Evolutionary conservation across 1,140 invertebrate genomes (phyloP).

Genomic region (Chrysomallon squamiferum): DNA sequence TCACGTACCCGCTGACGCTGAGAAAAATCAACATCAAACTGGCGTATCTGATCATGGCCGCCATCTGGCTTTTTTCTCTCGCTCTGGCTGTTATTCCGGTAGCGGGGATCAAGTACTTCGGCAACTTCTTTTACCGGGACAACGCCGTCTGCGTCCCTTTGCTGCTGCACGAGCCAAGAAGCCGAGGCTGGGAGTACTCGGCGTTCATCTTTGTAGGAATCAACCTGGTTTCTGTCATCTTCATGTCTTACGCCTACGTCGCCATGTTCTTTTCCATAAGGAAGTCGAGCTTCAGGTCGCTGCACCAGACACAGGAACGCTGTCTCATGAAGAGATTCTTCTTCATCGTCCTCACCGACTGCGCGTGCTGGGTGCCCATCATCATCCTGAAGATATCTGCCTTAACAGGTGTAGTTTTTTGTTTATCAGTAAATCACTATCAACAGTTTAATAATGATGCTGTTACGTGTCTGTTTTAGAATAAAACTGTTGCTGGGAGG

Average conservation of each 20-base stretch:
- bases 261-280: conserved; percentile 72
- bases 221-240: conserved; percentile 63
- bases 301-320: conserved; percentile 67
- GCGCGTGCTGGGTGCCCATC: conserved; percentile 61
- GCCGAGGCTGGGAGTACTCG: conserved; percentile 63
- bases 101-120: conserved; percentile 69
- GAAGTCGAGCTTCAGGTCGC: conserved; percentile 70
- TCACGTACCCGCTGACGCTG: conserved; percentile 70
- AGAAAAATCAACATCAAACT: conserved; percentile 41
- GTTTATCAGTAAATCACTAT: background rate
- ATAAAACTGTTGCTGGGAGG: too few relatives aligned
- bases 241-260: conserved; percentile 59
- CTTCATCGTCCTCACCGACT: conserved; percentile 60
- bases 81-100: conserved; percentile 73
- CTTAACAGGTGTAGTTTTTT: conserved; percentile 25
- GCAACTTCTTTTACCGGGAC: conserved; percentile 54
- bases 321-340: conserved; percentile 50
- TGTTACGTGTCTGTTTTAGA: too few relatives aligned
- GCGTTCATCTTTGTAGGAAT: conserved; percentile 60
- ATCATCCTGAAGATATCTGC: conserved; percentile 37
- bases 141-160: conserved; percentile 63
- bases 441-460: background rate
- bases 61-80: conserved; percentile 74
- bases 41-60: conserved; percentile 66
- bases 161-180: conserved; percentile 58